Evolutionary conservation across 1,140 invertebrate species (phyloP).

Genomic region (Ceratina australensis): DNA sequence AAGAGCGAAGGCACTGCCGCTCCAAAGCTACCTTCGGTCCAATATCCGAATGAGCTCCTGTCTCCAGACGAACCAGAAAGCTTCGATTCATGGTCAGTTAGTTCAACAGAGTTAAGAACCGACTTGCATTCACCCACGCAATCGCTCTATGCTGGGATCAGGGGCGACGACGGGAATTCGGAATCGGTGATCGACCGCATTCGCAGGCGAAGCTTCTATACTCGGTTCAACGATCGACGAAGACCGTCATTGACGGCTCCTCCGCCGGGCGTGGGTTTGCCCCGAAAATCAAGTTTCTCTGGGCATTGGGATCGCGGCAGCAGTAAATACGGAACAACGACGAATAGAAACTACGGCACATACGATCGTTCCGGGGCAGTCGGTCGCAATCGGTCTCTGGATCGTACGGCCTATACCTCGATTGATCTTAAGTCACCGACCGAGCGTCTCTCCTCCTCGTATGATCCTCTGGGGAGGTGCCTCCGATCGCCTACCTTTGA

Average conservation of each 20-base stretch:
- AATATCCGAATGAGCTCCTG: slow-evolving; percentile 72
- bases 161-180: slow-evolving; percentile 69
- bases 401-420: slow-evolving; percentile 67
- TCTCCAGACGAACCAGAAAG: slow-evolving; percentile 84
- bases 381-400: slow-evolving; percentile 67
- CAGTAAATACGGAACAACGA: slow-evolving; percentile 32
- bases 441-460: slow-evolving; percentile 64
- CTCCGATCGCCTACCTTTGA: slow-evolving; percentile 66
- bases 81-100: slow-evolving; percentile 85
- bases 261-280: slow-evolving; percentile 62
- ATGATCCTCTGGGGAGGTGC: slow-evolving; percentile 72
- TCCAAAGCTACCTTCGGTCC: not conserved
- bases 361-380: slow-evolving; percentile 55
- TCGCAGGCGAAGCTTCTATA: slow-evolving; percentile 92
- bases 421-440: slow-evolving; percentile 66
- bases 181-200: slow-evolving; percentile 92
- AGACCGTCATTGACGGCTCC: slow-evolving; percentile 74
- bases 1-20: not conserved
- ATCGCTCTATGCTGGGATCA: slow-evolving; percentile 60
- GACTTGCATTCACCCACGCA: slow-evolving; percentile 79
- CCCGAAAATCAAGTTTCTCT: slow-evolving; percentile 73
- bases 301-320: slow-evolving; percentile 58
- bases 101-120: slow-evolving; percentile 79
- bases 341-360: slow-evolving; percentile 57
- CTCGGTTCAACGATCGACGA: slow-evolving; percentile 90